Evolutionary conservation across 1,140 invertebrate species (phyloP).

Genomic region (Argopecten irradians): DNA sequence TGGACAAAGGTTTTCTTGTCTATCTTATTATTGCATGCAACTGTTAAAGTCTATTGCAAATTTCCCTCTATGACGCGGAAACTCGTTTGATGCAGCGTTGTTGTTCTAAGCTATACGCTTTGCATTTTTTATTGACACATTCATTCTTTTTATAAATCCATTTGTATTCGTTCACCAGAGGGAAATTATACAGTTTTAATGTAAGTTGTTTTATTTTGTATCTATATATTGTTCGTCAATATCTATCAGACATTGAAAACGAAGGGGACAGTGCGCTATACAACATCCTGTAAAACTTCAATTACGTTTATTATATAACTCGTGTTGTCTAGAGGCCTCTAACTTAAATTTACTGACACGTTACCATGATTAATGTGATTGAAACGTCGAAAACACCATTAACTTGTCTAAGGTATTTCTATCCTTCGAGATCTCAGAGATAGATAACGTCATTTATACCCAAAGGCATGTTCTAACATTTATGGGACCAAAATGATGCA

Average conservation of each 20-base stretch:
- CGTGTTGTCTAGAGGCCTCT: background rate
- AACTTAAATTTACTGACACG: background rate
- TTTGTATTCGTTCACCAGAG: background rate
- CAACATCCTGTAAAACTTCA: background rate
- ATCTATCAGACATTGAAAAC: background rate
- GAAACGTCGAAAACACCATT: background rate
- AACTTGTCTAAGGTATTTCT: background rate
- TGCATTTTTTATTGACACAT: no score
- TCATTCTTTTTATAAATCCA: background rate
- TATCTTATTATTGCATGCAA: no score
- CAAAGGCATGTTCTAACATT: background rate
- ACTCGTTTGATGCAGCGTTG: no score
- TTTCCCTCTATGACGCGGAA: no score
- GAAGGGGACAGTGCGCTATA: background rate
- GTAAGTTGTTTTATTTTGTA: background rate
- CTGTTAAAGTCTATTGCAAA: no score
- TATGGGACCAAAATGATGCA: no score
- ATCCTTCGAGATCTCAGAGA: background rate
- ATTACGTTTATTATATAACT: background rate
- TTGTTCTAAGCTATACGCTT: no score
- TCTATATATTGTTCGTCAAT: background rate
- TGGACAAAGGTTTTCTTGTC: no score
- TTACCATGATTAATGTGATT: background rate
- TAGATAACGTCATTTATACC: background rate
- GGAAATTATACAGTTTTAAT: background rate